Percentiles rank a stretch among this genome's conserved stretches.
phyloP scores from a whole-genome alignment of 1,140 invertebrate genomes.

The Pararge aegeria region DNA sequence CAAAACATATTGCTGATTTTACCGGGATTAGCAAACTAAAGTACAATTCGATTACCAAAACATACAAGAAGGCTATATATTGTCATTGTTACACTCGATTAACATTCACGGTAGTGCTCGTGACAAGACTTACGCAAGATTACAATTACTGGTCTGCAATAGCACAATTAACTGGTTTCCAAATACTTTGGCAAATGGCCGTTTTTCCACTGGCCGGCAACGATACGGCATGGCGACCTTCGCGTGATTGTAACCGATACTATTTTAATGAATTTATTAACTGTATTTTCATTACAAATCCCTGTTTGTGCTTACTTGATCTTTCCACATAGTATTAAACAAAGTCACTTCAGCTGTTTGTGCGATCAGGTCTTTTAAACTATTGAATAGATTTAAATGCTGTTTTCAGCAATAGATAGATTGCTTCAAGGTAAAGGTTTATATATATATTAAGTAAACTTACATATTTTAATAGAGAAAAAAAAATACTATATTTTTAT shows the following conservation, averaged over 20 bases:
- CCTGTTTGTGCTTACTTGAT: too few relatives aligned
- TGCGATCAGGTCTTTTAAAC: too few relatives aligned
- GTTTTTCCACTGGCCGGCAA: background rate
- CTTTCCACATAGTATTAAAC: too few relatives aligned
- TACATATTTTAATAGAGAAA: too few relatives aligned
- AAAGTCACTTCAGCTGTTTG: too few relatives aligned
- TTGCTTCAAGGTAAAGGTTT: too few relatives aligned
- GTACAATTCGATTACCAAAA: background rate
- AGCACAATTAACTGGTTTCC: conserved; percentile 44
- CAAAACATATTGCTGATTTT: background rate
- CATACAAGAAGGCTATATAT: conserved; percentile 15
- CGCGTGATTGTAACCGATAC: conserved; percentile 2
- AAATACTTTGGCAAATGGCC: conserved; percentile 29
- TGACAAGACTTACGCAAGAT: conserved; percentile 43
- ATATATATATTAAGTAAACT: too few relatives aligned
- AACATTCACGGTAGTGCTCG: conserved; percentile 33
- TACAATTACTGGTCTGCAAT: conserved; percentile 47
- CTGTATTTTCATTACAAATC: background rate
- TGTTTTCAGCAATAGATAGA: too few relatives aligned
- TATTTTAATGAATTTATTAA: conserved; percentile 5
- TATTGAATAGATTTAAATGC: too few relatives aligned
- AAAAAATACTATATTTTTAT: too few relatives aligned
- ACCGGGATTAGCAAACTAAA: background rate
- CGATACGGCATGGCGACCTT: conserved; percentile 5
- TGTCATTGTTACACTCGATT: conserved; percentile 35